Evolutionary conservation across 2,797 vertebrate genomes (phyloP).

Genomic region (Acrossocheilus fasciatus): DNA sequence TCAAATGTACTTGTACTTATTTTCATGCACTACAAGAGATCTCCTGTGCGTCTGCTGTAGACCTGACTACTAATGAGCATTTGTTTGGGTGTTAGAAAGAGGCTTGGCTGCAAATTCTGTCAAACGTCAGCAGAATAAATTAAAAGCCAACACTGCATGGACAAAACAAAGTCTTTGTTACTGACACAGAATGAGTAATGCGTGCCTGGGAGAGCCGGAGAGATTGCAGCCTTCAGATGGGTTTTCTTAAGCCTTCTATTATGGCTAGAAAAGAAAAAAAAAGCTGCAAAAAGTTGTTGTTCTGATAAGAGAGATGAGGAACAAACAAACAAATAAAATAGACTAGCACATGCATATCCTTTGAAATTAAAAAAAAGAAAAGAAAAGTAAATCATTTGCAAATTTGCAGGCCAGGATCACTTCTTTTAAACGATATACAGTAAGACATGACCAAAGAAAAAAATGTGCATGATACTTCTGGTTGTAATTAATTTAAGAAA

Average conservation of each 20-base stretch:
- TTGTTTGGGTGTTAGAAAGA: constrained; percentile 37
- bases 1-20: background rate
- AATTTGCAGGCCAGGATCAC: background rate
- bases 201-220: background rate
- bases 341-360: too few relatives aligned
- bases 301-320: background rate
- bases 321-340: constrained; percentile 1
- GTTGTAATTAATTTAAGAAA: background rate
- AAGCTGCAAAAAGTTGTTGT: background rate
- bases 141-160: constrained; percentile 3
- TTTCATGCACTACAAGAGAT: constrained; percentile 31
- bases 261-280: background rate
- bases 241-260: background rate
- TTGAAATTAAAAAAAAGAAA: background rate
- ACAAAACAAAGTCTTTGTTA: constrained; percentile 44
- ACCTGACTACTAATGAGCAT: constrained; percentile 45
- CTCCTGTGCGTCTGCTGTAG: constrained; percentile 28
- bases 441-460: background rate
- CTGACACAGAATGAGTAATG: constrained; percentile 8
- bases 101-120: constrained; percentile 35
- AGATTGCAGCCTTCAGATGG: constrained; percentile 1
- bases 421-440: background rate
- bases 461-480: background rate
- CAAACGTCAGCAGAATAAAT: constrained; percentile 39
- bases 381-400: background rate